These are phyloP conservation scores for Scylla paramamosain DNA, from an alignment of 1,140 invertebrate genomes.

Conservation along the genomic window DNA sequence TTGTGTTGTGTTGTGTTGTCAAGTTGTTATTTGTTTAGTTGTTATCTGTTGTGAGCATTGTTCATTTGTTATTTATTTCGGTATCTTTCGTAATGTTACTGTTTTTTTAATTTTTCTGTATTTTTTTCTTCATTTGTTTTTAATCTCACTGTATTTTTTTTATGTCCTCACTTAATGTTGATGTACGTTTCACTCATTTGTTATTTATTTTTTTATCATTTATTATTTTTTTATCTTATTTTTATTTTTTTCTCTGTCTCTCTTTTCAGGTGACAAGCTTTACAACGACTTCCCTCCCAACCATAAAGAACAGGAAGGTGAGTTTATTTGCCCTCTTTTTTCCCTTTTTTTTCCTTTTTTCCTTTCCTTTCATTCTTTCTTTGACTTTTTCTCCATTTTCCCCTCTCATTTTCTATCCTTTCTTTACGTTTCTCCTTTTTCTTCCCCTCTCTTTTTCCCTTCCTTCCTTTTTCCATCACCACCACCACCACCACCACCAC, in stretches of 20 bases:
- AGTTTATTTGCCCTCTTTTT: neutral
- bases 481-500: too few species aligned
- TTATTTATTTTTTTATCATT: neutral
- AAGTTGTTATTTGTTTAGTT: too few species aligned
- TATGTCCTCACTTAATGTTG: too few species aligned
- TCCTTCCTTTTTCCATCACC: too few species aligned
- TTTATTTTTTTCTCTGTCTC: neutral
- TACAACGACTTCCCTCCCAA: conserved; percentile 58
- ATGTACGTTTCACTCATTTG: too few species aligned
- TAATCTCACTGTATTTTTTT: neutral
- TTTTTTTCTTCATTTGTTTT: neutral
- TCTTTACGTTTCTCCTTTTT: neutral
- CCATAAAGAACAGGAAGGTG: conserved; percentile 44
- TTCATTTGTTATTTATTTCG: too few species aligned
- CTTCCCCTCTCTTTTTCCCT: too few species aligned
- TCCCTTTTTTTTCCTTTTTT: neutral
- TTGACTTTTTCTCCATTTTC: neutral
- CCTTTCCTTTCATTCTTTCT: neutral
- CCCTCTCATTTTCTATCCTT: neutral
- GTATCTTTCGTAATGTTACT: too few species aligned
- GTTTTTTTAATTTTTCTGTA: too few species aligned
- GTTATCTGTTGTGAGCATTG: too few species aligned
- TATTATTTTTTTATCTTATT: neutral
- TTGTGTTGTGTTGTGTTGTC: too few species aligned
- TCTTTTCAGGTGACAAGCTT: conserved; percentile 47